These are phyloP conservation scores for Vombatus ursinus DNA, from an alignment of 2,113 vertebrate species.

Conservation along the genomic window DNA sequence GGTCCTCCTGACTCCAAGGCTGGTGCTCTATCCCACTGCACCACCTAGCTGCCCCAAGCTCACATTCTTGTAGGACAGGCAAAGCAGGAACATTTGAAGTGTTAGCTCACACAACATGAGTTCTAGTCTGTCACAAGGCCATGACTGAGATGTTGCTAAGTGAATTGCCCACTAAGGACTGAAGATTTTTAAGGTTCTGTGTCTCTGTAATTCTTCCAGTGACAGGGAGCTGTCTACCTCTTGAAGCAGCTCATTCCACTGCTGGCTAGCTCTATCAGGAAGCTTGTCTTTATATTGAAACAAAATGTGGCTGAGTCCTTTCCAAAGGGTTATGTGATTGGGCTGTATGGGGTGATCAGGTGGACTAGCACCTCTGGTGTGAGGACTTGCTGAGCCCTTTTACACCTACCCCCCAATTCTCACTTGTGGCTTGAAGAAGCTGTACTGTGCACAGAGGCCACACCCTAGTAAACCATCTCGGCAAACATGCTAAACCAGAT, in stretches of 20 bases:
- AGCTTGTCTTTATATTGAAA: neutral
- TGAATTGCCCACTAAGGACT: neutral
- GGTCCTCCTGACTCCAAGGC: too few species aligned
- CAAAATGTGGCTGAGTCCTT: neutral
- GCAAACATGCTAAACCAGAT: too few species aligned
- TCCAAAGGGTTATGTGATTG: neutral
- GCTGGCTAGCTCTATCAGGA: neutral
- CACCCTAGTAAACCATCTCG: too few species aligned
- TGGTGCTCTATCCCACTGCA: too few species aligned
- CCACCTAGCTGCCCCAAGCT: neutral
- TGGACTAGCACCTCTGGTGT: too few species aligned
- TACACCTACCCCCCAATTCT: too few species aligned
- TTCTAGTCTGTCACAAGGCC: neutral
- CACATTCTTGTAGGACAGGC: neutral
- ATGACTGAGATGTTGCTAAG: neutral
- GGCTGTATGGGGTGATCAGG: too few species aligned
- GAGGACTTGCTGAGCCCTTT: too few species aligned
- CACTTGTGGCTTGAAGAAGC: too few species aligned
- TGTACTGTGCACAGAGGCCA: too few species aligned
- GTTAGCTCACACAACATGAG: neutral
- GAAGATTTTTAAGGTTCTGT: neutral
- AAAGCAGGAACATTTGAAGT: neutral
- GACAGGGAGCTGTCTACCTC: neutral
- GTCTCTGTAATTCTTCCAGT: neutral
- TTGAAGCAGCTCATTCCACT: neutral